Base-by-base conservation (phyloP, 2,888 invertebrate species). In the Orthosia cruda region DNA sequence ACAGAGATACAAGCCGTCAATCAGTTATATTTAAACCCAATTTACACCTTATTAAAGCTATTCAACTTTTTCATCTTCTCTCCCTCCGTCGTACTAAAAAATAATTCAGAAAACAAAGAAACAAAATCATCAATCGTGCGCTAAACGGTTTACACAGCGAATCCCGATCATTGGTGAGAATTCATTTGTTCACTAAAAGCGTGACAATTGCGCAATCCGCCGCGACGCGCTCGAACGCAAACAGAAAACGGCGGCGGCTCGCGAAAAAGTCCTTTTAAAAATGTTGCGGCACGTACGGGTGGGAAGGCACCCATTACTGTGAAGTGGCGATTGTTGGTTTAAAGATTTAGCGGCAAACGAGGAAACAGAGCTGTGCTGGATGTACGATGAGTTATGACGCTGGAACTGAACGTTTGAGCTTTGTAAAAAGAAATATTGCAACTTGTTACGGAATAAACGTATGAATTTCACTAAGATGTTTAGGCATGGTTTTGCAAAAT, bases 201-300 rank as follows among this genome's bases (percentile, higher is more conserved):
- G 93, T 94, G 94, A 92, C 94, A 92, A 92, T 92, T 91, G 93
- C 87, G 90, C 91, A 92, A 93, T 93, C 93, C 92, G 84, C 82
- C 87, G 85, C 76, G 71, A 71, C 74, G 80, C 80, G 81, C 61
- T 81, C 88, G 82, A 93, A 80, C 84, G 91, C 95, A 96, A 96
- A 96, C 96, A 96, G 86, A 85, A 79, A 90, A 87, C 85, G 91
- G 90, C 91, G 92, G 89, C 92, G 89, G 92, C 92, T 93, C 92
- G 96, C 96, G 96, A 96, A 96, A 96, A 96, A 96, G 96, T 96
- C 96, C 95, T 94, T 95, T 96, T 95, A 96, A 96, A 96, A 96
- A 96, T 96, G 96, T 95, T 95, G 94, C 93, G 96, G 96, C 96
- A 96, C 96, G 96, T 96, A 95, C 96, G 93, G 86, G 91, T 89